phyloP scores from a whole-genome alignment of 2,797 vertebrate genomes.

The Margarornis squamiger region DNA sequence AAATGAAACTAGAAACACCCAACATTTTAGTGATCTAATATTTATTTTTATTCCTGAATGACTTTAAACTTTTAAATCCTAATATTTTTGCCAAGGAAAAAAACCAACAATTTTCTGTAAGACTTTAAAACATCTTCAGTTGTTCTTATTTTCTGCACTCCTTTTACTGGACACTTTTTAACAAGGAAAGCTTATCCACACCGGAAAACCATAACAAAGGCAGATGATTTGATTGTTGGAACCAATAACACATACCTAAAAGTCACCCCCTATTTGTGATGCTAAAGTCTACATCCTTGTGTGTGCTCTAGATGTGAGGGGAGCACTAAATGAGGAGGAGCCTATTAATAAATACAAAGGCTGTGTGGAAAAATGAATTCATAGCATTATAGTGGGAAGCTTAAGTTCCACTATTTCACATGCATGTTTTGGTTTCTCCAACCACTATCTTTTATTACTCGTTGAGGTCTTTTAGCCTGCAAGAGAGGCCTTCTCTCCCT shows the following conservation, averaged over 20 bases:
- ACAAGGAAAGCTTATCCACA: background rate
- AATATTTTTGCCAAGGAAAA: background rate
- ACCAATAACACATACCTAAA: background rate
- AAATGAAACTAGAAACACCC: background rate
- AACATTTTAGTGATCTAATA: background rate
- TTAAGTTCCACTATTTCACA: background rate
- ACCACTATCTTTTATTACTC: background rate
- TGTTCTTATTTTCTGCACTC: background rate
- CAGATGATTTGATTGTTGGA: background rate
- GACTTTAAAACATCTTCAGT: background rate
- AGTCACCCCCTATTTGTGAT: background rate
- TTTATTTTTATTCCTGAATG: background rate
- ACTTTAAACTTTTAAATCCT: background rate
- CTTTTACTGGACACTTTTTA: background rate
- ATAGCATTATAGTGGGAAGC: background rate
- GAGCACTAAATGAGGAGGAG: background rate
- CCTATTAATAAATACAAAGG: background rate
- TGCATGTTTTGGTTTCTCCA: background rate
- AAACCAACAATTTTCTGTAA: background rate
- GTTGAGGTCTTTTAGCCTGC: background rate
- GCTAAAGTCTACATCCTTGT: background rate
- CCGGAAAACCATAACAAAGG: background rate
- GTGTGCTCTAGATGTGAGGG: background rate
- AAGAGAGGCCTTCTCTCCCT: background rate
- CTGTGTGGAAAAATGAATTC: background rate